These are phyloP conservation scores for Hydractinia echinata DNA, from an alignment of 30 jellyfish, hydroid and myxozoan genomes.

Conservation along the genomic window DNA sequence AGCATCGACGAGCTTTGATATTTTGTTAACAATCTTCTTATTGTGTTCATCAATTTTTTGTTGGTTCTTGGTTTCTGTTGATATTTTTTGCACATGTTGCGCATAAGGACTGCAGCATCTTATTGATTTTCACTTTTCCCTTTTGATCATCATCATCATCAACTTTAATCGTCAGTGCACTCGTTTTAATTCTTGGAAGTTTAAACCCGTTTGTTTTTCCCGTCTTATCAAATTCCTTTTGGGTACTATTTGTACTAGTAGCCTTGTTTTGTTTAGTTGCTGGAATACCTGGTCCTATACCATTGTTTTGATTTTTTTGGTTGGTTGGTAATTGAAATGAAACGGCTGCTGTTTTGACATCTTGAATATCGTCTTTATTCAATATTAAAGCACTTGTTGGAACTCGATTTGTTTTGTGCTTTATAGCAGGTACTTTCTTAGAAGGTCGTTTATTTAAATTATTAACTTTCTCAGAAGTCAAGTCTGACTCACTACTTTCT, in stretches of 20 bases:
- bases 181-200: constrained; percentile 8
- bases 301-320: background rate
- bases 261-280: background rate
- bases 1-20: constrained; percentile 13
- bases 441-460: background rate
- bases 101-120: background rate
- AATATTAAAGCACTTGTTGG: background rate
- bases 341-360: background rate
- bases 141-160: background rate
- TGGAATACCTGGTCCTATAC: background rate
- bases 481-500: background rate
- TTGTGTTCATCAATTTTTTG: background rate
- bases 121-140: background rate
- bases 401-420: background rate
- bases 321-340: background rate
- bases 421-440: background rate
- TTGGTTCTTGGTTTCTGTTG: background rate
- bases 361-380: too few species aligned
- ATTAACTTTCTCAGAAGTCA: background rate
- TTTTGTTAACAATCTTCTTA: constrained; percentile 13
- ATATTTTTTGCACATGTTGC: background rate
- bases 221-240: background rate
- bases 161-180: background rate
- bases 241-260: background rate
- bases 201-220: background rate